Conservation (phyloP, 2,797 vertebrate genomes). For the Myripristis murdjan region DNA sequence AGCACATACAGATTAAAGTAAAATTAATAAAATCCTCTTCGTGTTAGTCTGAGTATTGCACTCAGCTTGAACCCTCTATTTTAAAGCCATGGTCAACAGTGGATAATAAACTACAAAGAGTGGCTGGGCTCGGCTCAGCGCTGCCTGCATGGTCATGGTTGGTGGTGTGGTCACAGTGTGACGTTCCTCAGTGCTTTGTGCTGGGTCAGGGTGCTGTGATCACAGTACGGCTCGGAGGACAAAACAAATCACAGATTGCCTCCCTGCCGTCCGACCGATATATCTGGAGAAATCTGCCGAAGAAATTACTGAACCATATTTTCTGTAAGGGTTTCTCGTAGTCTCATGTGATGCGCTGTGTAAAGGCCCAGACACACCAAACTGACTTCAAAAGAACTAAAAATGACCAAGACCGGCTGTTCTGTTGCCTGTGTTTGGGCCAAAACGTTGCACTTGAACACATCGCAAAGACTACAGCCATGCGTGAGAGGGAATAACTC, state of each 20-base stretch:
- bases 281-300: too few species aligned
- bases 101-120: conserved; percentile 32
- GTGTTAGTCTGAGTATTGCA: neutral
- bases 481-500: too few species aligned
- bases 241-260: conserved; percentile 71
- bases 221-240: conserved; percentile 73
- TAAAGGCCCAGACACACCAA: too few species aligned
- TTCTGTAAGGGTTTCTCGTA: too few species aligned
- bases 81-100: conserved; percentile 26
- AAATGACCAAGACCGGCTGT: too few species aligned
- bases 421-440: too few species aligned
- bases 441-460: too few species aligned
- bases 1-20: conserved; percentile 9
- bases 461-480: too few species aligned
- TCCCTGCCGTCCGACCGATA: too few species aligned
- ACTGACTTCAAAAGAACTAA: too few species aligned
- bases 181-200: neutral
- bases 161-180: neutral
- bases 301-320: too few species aligned
- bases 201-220: conserved; percentile 4
- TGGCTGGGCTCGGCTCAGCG: neutral
- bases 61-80: conserved; percentile 19
- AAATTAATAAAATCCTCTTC: conserved; percentile 12
- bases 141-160: neutral
- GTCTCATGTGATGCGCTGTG: too few species aligned